Base-by-base conservation (phyloP, 1,140 invertebrate species). In the Halesus radiatus region DNA sequence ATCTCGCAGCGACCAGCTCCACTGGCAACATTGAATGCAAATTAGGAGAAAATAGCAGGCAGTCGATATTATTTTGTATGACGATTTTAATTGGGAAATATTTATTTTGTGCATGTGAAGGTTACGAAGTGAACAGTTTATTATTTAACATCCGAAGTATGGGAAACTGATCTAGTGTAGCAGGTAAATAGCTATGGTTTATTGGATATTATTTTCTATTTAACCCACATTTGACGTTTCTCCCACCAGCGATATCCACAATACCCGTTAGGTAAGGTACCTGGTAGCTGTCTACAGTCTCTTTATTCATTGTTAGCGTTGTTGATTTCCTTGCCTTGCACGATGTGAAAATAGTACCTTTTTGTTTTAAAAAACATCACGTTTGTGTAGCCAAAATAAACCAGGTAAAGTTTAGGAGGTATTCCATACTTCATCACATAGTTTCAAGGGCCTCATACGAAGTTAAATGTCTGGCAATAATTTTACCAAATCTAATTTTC, bases 51-150 rank as follows among this genome's bases (percentile, higher is more conserved):
- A 80, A 80, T 80, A 80, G 37, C 37, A 45, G 70, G 79, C 74
- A 80, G 79, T 80, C 79, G 75, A 80, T 80, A 73, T 78, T 77
- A 79, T 79, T 79, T 79, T 79, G 68, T 79, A 79, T 79, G 78
- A 79, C 78, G 78, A 79, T 79, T 79, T 77, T 56, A 32, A 15
- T 62, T 62, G 66, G 68, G 73, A 73, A 73, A 79, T 79, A 79
- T 79, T 79, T 79, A 79, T 79, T 79, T 79, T 73, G 52, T 79
- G 66, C 68, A 20, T 26, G 66, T 53, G 54, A 68, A 79, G 78
- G 50, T 68, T 78, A 78, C 68, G 66, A 37, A 37, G 52, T 32
- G 50, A 60, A 53, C 16, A 22, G 45, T 52, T 50, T 73, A 58
- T 56, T n/a, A 23, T 70, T 72, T 37, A 70, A 78, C 56, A 66